A percentile compares a stretch with the other conserved stretches of the same genome.
Conservation (phyloP, 2,888 invertebrate species). For the Eristalis arbustorum region DNA sequence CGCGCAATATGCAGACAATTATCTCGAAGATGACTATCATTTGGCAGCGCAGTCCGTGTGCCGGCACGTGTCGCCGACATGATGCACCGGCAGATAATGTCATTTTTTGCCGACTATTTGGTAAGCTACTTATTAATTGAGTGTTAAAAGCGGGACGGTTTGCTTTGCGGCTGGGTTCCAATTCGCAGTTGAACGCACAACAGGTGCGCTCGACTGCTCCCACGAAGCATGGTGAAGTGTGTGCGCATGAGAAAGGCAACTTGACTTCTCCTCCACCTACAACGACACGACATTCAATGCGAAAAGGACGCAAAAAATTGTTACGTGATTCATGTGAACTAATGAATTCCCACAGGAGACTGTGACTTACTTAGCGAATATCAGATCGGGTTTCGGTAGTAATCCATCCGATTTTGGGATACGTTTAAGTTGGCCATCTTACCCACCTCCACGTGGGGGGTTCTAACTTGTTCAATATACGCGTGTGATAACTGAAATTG, state of each 20-base stretch:
- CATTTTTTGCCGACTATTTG: constrained; percentile 17
- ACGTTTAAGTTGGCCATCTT: constrained; percentile 6
- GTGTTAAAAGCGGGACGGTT: constrained; percentile 60
- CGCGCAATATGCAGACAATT: constrained; percentile 65
- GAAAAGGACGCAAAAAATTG: neutral
- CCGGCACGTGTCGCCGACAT: constrained; percentile 53
- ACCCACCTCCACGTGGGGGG: constrained; percentile 43
- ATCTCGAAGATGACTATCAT: constrained; percentile 66
- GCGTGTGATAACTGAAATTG: neutral
- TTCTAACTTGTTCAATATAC: constrained; percentile 18
- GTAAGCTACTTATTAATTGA: constrained; percentile 68
- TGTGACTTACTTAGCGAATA: constrained; percentile 60
- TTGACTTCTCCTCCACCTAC: neutral
- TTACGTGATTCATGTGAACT: constrained; percentile 51
- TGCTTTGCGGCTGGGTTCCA: constrained; percentile 5
- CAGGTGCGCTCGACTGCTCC: constrained; percentile 38
- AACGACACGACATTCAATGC: neutral
- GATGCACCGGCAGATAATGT: constrained; percentile 52
- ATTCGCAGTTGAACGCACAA: constrained; percentile 16
- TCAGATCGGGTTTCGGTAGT: constrained; percentile 50
- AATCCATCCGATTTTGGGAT: constrained; percentile 52
- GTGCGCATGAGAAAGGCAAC: neutral
- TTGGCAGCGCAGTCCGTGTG: constrained; percentile 37
- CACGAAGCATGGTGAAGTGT: neutral
- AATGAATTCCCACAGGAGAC: constrained; percentile 62